Percentiles rank a stretch among this genome's conserved stretches.
phyloP scores from a whole-genome alignment of 2,113 vertebrate species.

The Callorhinus ursinus region DNA sequence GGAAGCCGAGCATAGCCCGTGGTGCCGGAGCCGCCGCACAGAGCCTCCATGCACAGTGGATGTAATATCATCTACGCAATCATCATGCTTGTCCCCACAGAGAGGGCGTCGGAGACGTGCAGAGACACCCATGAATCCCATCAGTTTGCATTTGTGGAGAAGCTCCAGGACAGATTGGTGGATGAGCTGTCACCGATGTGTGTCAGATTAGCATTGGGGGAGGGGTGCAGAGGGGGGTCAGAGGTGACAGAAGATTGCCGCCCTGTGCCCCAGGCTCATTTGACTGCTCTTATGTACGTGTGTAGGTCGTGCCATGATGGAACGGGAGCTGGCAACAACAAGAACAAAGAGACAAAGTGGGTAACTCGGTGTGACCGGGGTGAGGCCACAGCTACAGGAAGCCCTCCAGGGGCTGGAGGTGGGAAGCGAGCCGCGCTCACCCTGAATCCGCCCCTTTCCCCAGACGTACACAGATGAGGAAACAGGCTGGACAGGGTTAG shows the following conservation, averaged over 20 bases:
- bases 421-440: background rate
- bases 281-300: background rate
- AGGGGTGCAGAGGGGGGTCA: background rate
- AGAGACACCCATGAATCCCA: background rate
- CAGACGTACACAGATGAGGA: background rate
- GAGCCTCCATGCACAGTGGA: background rate
- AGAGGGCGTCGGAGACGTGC: accelerated
- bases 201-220: background rate
- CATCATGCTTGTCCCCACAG: background rate
- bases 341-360: background rate
- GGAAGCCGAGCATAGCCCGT: background rate
- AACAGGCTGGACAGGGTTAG: background rate
- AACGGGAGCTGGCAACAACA: background rate
- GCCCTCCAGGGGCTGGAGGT: background rate
- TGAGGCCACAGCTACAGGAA: background rate
- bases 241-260: background rate
- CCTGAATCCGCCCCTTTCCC: too few species aligned
- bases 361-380: background rate
- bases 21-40: accelerated
- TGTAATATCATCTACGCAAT: background rate
- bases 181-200: background rate
- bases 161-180: background rate
- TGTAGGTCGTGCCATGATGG: background rate
- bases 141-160: background rate
- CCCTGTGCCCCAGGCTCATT: background rate